Evolutionary conservation across 2,113 vertebrate species (phyloP).

Genomic region (Gasterosteus nipponicus): DNA sequence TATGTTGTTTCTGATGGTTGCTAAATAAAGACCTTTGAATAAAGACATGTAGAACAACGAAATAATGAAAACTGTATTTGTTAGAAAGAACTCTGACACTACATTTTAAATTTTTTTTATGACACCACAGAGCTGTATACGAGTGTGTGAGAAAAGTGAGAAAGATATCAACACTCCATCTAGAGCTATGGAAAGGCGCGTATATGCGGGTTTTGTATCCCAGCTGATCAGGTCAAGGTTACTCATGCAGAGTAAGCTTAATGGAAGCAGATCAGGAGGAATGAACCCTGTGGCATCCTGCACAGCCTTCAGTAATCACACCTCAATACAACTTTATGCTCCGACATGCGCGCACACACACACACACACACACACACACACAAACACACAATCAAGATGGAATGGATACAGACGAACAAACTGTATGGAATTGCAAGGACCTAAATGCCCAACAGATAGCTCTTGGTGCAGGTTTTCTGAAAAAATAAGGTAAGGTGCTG

Average conservation of each 20-base stretch:
- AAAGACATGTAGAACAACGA: background rate
- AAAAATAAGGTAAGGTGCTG: background rate
- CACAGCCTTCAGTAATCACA: slow-evolving; percentile 64
- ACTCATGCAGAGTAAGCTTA: slow-evolving; percentile 57
- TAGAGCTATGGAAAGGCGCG: background rate
- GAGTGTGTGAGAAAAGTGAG: background rate
- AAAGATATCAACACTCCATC: slow-evolving; percentile 34
- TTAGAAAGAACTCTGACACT: background rate
- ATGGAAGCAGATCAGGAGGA: slow-evolving; percentile 65
- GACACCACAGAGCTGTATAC: background rate
- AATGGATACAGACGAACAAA: slow-evolving; percentile 31
- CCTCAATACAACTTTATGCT: slow-evolving; percentile 41
- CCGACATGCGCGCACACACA: background rate
- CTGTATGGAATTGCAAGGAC: slow-evolving; percentile 29
- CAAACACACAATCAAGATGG: slow-evolving; percentile 19
- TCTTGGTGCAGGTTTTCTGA: background rate
- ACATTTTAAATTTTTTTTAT: background rate
- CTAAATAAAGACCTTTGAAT: too few relatives aligned
- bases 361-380: background rate
- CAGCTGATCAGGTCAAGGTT: slow-evolving; percentile 62
- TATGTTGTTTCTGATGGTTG: too few relatives aligned
- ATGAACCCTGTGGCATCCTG: slow-evolving; percentile 54
- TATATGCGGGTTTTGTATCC: slow-evolving; percentile 17
- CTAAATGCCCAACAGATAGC: slow-evolving; percentile 16
- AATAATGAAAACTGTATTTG: background rate